Conservation (phyloP, 2,888 invertebrate genomes). For the Conchocele bisecta region DNA sequence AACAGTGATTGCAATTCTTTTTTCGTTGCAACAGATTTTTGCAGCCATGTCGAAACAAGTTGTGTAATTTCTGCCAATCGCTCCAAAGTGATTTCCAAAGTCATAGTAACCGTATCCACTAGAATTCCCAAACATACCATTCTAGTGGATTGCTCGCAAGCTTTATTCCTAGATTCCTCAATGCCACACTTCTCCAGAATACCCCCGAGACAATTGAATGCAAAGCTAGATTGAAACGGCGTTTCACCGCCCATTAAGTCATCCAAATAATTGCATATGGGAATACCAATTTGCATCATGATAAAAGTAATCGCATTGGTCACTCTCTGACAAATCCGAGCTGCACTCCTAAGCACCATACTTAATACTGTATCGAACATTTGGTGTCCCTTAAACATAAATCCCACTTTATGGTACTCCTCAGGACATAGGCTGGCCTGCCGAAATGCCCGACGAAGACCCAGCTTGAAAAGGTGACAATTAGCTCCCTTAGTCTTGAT, state of each 20-base stretch:
- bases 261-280: neutral
- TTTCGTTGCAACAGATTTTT: neutral
- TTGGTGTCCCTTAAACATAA: slow-evolving; percentile 1
- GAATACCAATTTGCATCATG: neutral
- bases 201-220: neutral
- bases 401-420: neutral
- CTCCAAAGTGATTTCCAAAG: neutral
- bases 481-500: slow-evolving; percentile 2
- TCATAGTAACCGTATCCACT: neutral
- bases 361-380: neutral
- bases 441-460: slow-evolving; percentile 12
- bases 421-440: neutral
- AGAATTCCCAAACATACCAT: slow-evolving; percentile 4
- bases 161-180: neutral
- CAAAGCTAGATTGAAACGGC: neutral
- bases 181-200: neutral
- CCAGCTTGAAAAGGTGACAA: slow-evolving; percentile 14
- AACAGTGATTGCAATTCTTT: slow-evolving; percentile 2
- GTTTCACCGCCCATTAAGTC: neutral
- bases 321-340: neutral
- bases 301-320: slow-evolving; percentile 1
- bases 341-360: neutral
- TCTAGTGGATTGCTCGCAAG: neutral
- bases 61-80: neutral
- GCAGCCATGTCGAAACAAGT: neutral